phyloP scores from a whole-genome alignment of 2,797 vertebrate species.

The Pygocentrus nattereri region DNA sequence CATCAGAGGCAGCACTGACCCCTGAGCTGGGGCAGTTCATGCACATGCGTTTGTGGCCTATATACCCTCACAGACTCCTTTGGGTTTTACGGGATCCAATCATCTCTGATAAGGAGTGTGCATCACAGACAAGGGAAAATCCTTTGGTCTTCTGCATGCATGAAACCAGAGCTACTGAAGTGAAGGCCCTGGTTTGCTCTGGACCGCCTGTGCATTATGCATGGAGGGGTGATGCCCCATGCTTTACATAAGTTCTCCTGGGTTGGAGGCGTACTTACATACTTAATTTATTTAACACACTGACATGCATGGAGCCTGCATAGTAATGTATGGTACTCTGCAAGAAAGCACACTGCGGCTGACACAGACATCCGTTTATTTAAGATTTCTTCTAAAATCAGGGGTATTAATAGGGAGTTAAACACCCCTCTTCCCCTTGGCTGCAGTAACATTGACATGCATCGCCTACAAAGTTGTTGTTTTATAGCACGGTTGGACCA shows the following conservation, averaged over 20 bases:
- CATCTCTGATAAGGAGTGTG: conserved; percentile 3
- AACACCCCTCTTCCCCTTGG: no score
- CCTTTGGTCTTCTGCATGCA: not conserved
- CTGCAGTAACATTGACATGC: no score
- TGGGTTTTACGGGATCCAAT: conserved; percentile 32
- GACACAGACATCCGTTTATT: not conserved
- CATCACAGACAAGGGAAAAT: conserved; percentile 1
- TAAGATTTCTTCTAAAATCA: no score
- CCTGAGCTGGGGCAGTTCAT: conserved; percentile 24
- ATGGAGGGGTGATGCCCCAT: conserved; percentile 15
- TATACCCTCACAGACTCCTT: conserved; percentile 6
- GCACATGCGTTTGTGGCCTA: conserved; percentile 3
- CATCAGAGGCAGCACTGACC: conserved; percentile 37
- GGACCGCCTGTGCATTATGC: conserved; percentile 40
- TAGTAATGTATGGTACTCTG: not conserved
- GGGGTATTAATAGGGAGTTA: no score
- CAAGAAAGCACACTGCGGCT: not conserved
- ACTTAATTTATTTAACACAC: conserved; percentile 18
- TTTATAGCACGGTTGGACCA: no score
- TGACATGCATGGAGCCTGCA: not conserved
- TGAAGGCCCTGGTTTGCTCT: not conserved
- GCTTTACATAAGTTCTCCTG: conserved; percentile 18
- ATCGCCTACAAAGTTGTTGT: no score
- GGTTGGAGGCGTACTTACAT: not conserved
- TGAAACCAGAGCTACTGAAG: not conserved